phyloP scores from a whole-genome alignment of 2,113 vertebrate genomes.

The Albula glossodonta region DNA sequence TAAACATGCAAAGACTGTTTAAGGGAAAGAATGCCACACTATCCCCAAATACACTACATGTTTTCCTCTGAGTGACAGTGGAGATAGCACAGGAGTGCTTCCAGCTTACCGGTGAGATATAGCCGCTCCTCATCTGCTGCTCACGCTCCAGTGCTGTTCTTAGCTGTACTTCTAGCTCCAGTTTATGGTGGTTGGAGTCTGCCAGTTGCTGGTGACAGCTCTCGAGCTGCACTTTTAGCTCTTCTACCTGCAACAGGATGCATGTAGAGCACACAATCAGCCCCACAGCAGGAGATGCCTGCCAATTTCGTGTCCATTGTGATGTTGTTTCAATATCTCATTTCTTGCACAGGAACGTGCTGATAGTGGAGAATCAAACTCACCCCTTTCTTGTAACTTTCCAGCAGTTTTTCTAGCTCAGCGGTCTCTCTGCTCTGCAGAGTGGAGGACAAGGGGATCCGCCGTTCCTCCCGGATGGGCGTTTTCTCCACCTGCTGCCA shows the following conservation, averaged over 20 bases:
- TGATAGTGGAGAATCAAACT: constrained; percentile 11
- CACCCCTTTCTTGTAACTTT: constrained; percentile 74
- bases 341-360: neutral
- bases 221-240: constrained; percentile 71
- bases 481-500: constrained; percentile 80
- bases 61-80: constrained; percentile 8
- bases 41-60: constrained; percentile 12
- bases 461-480: constrained; percentile 71
- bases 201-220: constrained; percentile 72
- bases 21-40: constrained; percentile 47
- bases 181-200: constrained; percentile 70
- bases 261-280: neutral
- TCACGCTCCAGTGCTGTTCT: constrained; percentile 68
- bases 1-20: constrained; percentile 72
- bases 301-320: neutral
- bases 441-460: constrained; percentile 62
- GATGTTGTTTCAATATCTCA: neutral
- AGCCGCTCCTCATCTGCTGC: constrained; percentile 67
- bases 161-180: constrained; percentile 71
- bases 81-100: neutral
- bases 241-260: constrained; percentile 65
- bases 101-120: constrained; percentile 75
- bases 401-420: constrained; percentile 71
- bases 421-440: constrained; percentile 51
- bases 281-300: neutral